A percentile compares a stretch with the other conserved stretches of the same genome.
These are phyloP conservation scores for Gryon sp. DNA, from an alignment of 1,140 invertebrate species.

Conservation along the genomic window DNA sequence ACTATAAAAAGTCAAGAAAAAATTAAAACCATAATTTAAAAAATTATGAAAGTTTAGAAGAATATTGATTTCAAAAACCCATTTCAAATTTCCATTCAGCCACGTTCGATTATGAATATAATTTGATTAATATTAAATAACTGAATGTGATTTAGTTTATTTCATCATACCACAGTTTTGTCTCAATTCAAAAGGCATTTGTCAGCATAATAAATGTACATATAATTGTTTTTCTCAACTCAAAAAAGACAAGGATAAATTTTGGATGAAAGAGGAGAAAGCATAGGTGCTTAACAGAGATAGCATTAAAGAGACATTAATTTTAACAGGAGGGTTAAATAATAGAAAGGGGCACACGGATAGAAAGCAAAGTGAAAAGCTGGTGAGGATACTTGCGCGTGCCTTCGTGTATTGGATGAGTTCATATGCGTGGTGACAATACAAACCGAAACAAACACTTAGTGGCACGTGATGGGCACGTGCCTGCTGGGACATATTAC, in stretches of 20 bases:
- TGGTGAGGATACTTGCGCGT: slow-evolving; percentile 23
- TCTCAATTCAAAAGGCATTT: too few relatives aligned
- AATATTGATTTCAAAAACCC: too few relatives aligned
- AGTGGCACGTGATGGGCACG: slow-evolving; percentile 76
- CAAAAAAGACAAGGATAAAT: neutral
- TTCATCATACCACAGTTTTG: too few relatives aligned
- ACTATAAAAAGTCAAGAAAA: too few relatives aligned
- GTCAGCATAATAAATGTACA: too few relatives aligned
- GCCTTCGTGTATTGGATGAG: slow-evolving; percentile 53
- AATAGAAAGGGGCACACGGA: slow-evolving; percentile 39
- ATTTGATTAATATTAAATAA: too few relatives aligned
- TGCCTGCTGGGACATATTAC: slow-evolving; percentile 78
- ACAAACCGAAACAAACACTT: slow-evolving; percentile 81
- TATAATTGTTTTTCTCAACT: too few relatives aligned
- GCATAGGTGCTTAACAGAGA: slow-evolving; percentile 17
- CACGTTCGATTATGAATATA: too few relatives aligned
- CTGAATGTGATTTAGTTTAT: too few relatives aligned
- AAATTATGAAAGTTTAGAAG: too few relatives aligned
- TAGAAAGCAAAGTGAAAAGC: slow-evolving; percentile 23
- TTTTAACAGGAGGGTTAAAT: slow-evolving; percentile 33
- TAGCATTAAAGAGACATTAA: slow-evolving; percentile 40
- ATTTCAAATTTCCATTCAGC: too few relatives aligned
- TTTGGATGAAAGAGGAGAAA: neutral
- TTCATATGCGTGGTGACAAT: slow-evolving; percentile 79
- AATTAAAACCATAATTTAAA: too few relatives aligned